Evolutionary conservation across 2,113 vertebrate genomes (phyloP).

Genomic region (Bothrops jararaca): DNA sequence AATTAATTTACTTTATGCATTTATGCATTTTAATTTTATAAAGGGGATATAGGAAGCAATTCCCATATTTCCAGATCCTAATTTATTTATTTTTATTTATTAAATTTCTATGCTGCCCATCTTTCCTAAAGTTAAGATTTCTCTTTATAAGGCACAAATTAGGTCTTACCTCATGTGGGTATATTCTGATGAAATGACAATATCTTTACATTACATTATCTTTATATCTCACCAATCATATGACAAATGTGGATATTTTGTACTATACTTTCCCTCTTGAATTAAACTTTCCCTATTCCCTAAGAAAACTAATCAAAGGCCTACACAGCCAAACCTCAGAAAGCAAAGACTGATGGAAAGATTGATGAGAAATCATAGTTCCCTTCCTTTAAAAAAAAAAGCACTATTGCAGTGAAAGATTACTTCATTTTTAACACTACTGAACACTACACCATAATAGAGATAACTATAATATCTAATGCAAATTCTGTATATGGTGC

Average conservation of each 20-base stretch:
- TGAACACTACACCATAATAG: slow-evolving; percentile 28
- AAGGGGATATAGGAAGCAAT: not conserved
- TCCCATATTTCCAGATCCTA: not conserved
- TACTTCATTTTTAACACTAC: slow-evolving; percentile 1
- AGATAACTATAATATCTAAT: slow-evolving; percentile 5
- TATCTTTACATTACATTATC: not conserved
- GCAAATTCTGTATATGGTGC: slow-evolving; percentile 5
- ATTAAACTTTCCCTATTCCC: not conserved
- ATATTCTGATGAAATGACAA: not conserved
- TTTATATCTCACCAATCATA: not conserved
- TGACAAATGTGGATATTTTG: not conserved
- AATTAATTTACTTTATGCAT: too few relatives aligned
- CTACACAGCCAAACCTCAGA: not conserved
- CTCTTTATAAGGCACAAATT: not conserved
- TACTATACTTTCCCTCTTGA: not conserved
- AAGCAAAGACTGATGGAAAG: not conserved
- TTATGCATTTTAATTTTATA: too few relatives aligned
- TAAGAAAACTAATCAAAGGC: not conserved
- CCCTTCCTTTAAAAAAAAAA: not conserved
- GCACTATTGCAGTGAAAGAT: not conserved
- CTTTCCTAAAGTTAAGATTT: not conserved
- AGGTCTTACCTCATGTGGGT: not conserved
- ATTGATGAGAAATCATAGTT: slow-evolving; percentile 5
- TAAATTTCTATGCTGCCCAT: not conserved
- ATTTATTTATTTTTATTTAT: not conserved